Evolutionary conservation across 2,888 invertebrate species (phyloP).

Genomic region (Ferdinandea cuprea): DNA sequence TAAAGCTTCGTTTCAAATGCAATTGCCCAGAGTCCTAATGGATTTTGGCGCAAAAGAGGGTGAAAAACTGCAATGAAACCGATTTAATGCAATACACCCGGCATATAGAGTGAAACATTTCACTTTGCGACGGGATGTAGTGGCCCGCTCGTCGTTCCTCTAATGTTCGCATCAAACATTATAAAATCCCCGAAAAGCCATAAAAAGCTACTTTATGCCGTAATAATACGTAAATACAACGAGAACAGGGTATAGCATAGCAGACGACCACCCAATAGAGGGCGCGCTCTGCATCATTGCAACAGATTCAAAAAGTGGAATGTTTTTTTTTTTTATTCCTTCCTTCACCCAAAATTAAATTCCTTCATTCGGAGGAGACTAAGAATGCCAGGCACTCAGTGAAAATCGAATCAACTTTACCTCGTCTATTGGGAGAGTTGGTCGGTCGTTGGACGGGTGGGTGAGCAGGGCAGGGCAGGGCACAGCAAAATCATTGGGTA

Average conservation of each 20-base stretch:
- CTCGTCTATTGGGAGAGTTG: conserved; percentile 17
- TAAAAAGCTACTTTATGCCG: conserved; percentile 73
- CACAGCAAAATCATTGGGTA: conserved; percentile 40
- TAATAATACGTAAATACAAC: conserved; percentile 73
- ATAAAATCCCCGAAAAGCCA: conserved; percentile 71
- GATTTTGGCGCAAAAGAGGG: conserved; percentile 53
- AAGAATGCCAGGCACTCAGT: conserved; percentile 43
- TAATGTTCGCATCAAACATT: conserved; percentile 73
- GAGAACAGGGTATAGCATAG: conserved; percentile 40
- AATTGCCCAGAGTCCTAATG: conserved; percentile 69
- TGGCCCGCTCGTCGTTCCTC: conserved; percentile 22
- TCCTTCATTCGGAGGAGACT: conserved; percentile 2
- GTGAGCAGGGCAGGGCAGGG: too few species aligned
- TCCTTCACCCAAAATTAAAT: conserved; percentile 35
- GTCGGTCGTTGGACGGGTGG: too few species aligned
- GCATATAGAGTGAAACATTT: conserved; percentile 64
- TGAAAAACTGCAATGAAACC: conserved; percentile 70
- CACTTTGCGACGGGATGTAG: conserved; percentile 46
- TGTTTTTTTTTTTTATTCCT: too few species aligned
- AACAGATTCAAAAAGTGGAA: conserved; percentile 62
- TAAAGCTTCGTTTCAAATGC: conserved; percentile 70
- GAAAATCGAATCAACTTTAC: conserved; percentile 68
- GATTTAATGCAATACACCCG: conserved; percentile 68
- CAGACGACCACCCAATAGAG: conserved; percentile 31
- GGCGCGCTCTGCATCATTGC: conserved; percentile 58